A percentile compares a stretch with the other conserved stretches of the same genome.
Evolutionary conservation across 2,797 vertebrate species (phyloP).

Genomic region (Gymnoscopelus braueri): DNA sequence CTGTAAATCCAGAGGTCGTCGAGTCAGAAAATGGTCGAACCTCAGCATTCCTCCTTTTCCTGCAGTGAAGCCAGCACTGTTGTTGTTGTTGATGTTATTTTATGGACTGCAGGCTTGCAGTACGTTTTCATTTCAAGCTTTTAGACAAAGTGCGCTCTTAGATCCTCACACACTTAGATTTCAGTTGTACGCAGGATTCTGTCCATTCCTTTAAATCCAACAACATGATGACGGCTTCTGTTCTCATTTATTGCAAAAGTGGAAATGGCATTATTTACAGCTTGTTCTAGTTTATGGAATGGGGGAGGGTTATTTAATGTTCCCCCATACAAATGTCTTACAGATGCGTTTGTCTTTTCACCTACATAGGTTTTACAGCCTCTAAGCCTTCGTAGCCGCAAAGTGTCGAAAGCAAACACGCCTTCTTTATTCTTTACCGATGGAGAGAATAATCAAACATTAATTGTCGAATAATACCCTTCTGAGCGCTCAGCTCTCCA

Average conservation of each 20-base stretch:
- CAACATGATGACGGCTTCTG: constrained; percentile 29
- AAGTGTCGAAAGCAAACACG: background rate
- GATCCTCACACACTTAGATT: constrained; percentile 7
- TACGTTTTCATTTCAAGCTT: background rate
- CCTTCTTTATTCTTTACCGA: constrained; percentile 30
- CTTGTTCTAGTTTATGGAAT: constrained; percentile 43
- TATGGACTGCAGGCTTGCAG: background rate
- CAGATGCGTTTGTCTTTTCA: constrained; percentile 53
- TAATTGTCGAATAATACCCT: constrained; percentile 58
- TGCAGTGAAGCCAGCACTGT: background rate
- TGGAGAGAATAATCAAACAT: constrained; percentile 50
- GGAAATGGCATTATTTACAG: constrained; percentile 45
- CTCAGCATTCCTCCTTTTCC: background rate
- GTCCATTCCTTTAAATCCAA: constrained; percentile 34
- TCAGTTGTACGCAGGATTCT: constrained; percentile 31
- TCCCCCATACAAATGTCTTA: constrained; percentile 44
- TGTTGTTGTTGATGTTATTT: background rate
- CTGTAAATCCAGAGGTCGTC: constrained; percentile 3
- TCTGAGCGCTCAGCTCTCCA: constrained; percentile 68
- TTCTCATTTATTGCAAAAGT: constrained; percentile 52
- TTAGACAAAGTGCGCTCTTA: constrained; percentile 1
- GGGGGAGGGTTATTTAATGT: constrained; percentile 42
- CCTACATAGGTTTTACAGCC: constrained; percentile 16
- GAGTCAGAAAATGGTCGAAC: background rate
- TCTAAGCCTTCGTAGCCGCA: background rate